A percentile compares a stretch with the other conserved stretches of the same genome.
Evolutionary conservation across 2,888 invertebrate species (phyloP).

Genomic region (Pammene aurita): DNA sequence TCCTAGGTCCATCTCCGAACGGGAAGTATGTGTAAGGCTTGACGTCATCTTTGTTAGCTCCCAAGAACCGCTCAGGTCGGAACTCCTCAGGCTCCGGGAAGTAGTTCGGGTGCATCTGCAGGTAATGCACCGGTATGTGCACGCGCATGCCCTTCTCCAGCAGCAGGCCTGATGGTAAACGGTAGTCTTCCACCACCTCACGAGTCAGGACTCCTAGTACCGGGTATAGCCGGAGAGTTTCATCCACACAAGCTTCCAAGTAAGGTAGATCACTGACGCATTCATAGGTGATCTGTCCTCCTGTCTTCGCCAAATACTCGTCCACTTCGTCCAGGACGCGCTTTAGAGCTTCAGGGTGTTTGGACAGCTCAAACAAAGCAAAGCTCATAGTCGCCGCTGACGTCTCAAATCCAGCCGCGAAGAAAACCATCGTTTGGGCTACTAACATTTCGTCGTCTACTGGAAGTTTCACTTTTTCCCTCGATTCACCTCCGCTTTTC

Average conservation of each 20-base stretch:
- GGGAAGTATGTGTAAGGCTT: conserved; percentile 65
- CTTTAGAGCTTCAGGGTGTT: conserved; percentile 52
- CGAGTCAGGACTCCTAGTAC: conserved; percentile 59
- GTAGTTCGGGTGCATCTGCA: conserved; percentile 61
- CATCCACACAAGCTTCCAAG: conserved; percentile 59
- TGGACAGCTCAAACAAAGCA: conserved; percentile 60
- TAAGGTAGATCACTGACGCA: conserved; percentile 58
- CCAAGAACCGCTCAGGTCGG: conserved; percentile 64
- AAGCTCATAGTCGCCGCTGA: conserved; percentile 56
- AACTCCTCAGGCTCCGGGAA: conserved; percentile 65
- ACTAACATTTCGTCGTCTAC: conserved; percentile 63
- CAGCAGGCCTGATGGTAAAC: conserved; percentile 57
- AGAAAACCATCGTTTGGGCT: conserved; percentile 78
- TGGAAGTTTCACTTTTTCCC: conserved; percentile 46
- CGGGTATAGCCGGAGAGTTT: conserved; percentile 64
- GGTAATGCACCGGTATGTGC: conserved; percentile 63
- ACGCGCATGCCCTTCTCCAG: conserved; percentile 62
- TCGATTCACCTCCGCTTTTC: conserved; percentile 43
- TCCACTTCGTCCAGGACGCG: conserved; percentile 57
- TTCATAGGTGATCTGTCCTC: conserved; percentile 54
- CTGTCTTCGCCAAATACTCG: conserved; percentile 49
- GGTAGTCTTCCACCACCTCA: conserved; percentile 63
- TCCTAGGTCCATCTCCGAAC: conserved; percentile 69
- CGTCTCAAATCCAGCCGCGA: conserved; percentile 65
- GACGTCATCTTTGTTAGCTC: conserved; percentile 55